Percentiles rank a stretch among this genome's conserved stretches.
phyloP scores from a whole-genome alignment of 30 jellyfish, hydroid and myxozoan genomes.

The Cassiopea xamachana region DNA sequence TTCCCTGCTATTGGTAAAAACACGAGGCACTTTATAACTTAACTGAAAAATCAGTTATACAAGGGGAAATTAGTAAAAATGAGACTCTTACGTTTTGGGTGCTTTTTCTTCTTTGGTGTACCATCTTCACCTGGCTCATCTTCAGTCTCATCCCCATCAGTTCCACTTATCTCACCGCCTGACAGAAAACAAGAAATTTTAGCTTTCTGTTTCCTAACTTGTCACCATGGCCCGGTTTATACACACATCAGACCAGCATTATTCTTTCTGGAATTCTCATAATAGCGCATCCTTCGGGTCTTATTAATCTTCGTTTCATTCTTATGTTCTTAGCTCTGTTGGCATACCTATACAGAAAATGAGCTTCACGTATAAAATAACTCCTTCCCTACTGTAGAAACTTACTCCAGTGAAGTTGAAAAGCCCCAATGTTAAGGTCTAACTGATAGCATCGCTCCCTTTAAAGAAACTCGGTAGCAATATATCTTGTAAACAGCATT shows the following conservation, averaged over 20 bases:
- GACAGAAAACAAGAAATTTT: background rate
- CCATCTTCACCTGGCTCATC: conserved; percentile 72
- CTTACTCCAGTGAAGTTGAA: background rate
- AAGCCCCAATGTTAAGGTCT: background rate
- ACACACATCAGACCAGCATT: no score
- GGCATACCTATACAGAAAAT: conserved; percentile 75
- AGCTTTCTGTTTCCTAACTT: no score
- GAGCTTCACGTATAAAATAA: no score
- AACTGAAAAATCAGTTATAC: no score
- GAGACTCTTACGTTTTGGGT: conserved; percentile 3
- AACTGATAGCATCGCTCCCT: no score
- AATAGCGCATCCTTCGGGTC: conserved; percentile 97
- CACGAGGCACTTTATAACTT: no score
- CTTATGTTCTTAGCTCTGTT: conserved; percentile 91
- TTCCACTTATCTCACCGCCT: conserved; percentile 75
- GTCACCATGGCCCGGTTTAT: no score
- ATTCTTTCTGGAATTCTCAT: conserved; percentile 89
- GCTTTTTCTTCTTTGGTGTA: conserved; percentile 34
- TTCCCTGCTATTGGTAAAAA: no score
- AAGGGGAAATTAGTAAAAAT: no score
- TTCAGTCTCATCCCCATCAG: conserved; percentile 66
- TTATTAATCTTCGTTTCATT: conserved; percentile 90
- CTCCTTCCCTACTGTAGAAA: background rate
- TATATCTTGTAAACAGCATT: no score
- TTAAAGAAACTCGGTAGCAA: no score